These are phyloP conservation scores for Eptatretus atami DNA, from an alignment of 2,797 vertebrate species.

Conservation along the genomic window DNA sequence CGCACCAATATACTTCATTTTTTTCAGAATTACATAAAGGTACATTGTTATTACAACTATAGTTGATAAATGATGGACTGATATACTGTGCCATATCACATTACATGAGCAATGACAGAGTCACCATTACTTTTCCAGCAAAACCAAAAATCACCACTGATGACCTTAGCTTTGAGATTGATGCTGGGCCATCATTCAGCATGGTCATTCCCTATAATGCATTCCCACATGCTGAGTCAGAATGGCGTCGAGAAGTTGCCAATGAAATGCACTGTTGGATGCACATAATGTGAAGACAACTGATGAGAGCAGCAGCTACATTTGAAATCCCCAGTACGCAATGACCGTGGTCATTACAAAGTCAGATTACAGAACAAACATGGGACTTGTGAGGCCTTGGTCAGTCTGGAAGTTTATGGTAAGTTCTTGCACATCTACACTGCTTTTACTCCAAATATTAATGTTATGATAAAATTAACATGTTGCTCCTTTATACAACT, in stretches of 20 bases:
- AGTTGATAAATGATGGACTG: too few species aligned
- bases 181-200: constrained; percentile 48
- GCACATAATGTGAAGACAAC: constrained; percentile 41
- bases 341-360: constrained; percentile 47
- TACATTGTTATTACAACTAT: too few species aligned
- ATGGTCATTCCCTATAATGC: constrained; percentile 69
- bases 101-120: too few species aligned
- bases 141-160: constrained; percentile 56
- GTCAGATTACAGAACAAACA: constrained; percentile 62
- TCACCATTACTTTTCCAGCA: constrained; percentile 17
- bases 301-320: constrained; percentile 42
- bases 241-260: constrained; percentile 37
- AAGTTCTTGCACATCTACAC: constrained; percentile 12
- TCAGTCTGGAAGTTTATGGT: constrained; percentile 67
- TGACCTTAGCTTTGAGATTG: constrained; percentile 60
- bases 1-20: not conserved
- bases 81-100: too few species aligned
- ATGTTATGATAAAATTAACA: not conserved
- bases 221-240: constrained; percentile 54
- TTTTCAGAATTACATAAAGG: not conserved
- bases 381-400: constrained; percentile 55
- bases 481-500: not conserved
- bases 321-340: constrained; percentile 45
- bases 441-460: not conserved
- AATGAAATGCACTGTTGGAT: constrained; percentile 17